Conservation (phyloP, 2,888 invertebrate species). For the Lathronympha strigana region DNA sequence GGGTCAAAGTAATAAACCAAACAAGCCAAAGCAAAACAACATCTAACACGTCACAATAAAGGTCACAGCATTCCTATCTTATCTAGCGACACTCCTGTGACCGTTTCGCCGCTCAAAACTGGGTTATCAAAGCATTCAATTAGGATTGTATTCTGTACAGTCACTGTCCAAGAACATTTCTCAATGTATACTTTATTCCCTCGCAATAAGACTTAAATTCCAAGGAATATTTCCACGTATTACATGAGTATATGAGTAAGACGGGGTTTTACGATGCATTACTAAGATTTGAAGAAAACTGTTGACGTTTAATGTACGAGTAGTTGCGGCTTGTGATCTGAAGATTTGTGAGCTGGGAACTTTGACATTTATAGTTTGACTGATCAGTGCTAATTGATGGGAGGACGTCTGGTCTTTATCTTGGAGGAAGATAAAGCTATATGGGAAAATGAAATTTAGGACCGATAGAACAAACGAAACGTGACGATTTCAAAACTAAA, state of each 20-base stretch:
- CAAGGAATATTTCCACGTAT: background rate
- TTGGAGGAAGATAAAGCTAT: background rate
- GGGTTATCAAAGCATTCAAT: conserved; percentile 42
- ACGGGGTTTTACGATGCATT: conserved; percentile 14
- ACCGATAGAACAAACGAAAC: background rate
- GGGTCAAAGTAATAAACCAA: conserved; percentile 32
- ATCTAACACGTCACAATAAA: conserved; percentile 15
- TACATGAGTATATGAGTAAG: conserved; percentile 22
- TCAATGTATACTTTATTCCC: background rate
- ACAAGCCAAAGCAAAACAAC: conserved; percentile 20
- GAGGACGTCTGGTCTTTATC: background rate
- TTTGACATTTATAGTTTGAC: conserved; percentile 11
- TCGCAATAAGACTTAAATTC: background rate
- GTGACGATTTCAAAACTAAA: too few species aligned
- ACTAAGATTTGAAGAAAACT: conserved; percentile 22
- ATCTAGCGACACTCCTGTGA: conserved; percentile 39
- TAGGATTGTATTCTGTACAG: conserved; percentile 24
- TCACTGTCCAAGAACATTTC: background rate
- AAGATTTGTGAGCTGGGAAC: conserved; percentile 28
- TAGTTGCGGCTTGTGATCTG: conserved; percentile 22
- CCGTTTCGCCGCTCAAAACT: conserved; percentile 27
- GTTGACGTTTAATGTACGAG: conserved; percentile 34
- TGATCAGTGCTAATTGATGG: conserved; percentile 11
- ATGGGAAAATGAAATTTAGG: background rate
- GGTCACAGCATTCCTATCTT: conserved; percentile 24